These are phyloP conservation scores for Dendrophyllia cribrosa DNA, from an alignment of 64 coral and sea anemone genomes.

Conservation along the genomic window DNA sequence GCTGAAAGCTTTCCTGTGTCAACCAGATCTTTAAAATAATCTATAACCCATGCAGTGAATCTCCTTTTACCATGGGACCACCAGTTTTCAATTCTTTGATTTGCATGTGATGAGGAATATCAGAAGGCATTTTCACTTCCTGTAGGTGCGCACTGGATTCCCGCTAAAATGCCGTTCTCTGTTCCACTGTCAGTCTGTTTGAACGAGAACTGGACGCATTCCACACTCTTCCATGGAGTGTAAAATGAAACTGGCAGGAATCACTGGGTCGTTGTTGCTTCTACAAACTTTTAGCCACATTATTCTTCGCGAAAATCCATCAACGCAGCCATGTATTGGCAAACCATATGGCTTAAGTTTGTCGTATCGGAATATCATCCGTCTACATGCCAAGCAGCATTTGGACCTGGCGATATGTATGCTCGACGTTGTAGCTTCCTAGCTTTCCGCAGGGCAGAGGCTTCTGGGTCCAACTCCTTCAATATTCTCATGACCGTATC, in stretches of 20 bases:
- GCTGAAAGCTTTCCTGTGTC: no score
- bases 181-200: slow-evolving; percentile 14
- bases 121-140: not conserved
- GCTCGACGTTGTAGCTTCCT: not conserved
- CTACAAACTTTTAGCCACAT: not conserved
- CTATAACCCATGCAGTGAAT: no score
- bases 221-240: not conserved
- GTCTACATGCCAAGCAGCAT: not conserved
- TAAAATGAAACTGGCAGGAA: not conserved
- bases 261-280: not conserved
- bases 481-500: slow-evolving; percentile 27
- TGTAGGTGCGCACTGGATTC: not conserved
- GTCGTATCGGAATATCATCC: no score
- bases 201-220: not conserved
- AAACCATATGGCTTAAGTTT: slow-evolving; percentile 25
- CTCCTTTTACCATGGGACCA: no score
- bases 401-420: not conserved
- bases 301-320: slow-evolving; percentile 10
- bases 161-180: not conserved
- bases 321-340: not conserved
- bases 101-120: no score
- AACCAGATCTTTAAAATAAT: no score
- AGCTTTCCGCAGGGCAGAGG: slow-evolving; percentile 1
- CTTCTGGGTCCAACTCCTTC: slow-evolving; percentile 56
- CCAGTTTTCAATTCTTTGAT: no score